These are phyloP conservation scores for Metellina segmentata DNA, from an alignment of 2,888 invertebrate genomes.

Conservation along the genomic window DNA sequence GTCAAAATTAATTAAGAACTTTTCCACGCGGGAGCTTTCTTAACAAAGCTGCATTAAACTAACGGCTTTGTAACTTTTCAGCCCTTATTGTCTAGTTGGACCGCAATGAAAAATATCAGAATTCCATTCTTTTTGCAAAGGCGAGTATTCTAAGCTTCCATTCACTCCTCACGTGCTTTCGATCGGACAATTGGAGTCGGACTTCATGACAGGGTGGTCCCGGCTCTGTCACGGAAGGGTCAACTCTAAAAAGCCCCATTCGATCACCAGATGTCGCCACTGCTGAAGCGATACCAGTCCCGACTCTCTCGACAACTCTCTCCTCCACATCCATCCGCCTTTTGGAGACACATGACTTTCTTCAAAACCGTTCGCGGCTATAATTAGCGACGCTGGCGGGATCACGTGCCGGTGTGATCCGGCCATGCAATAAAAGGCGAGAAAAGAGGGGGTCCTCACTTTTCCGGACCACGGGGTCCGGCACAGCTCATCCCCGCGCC, in stretches of 20 bases:
- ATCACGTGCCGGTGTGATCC: slow-evolving; percentile 57
- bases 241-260: slow-evolving; percentile 1
- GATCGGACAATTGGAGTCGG: background rate
- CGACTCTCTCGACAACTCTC: slow-evolving; percentile 20
- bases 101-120: too few species aligned
- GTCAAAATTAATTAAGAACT: too few species aligned
- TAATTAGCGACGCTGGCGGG: slow-evolving; percentile 69
- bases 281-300: slow-evolving; percentile 11
- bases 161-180: background rate
- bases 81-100: too few species aligned
- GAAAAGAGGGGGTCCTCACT: slow-evolving; percentile 62
- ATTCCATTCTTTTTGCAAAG: too few species aligned
- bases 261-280: slow-evolving; percentile 76
- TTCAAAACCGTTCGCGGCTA: slow-evolving; percentile 37
- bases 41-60: too few species aligned
- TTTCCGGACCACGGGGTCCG: slow-evolving; percentile 71
- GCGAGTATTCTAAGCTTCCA: background rate
- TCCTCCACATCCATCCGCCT: slow-evolving; percentile 8
- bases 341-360: slow-evolving; percentile 56
- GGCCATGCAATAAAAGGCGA: slow-evolving; percentile 73
- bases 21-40: too few species aligned
- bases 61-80: too few species aligned
- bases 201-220: background rate
- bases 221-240: background rate
- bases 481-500: background rate